phyloP scores from a whole-genome alignment of 2,888 invertebrate species.

The Latrodectus hesperus region DNA sequence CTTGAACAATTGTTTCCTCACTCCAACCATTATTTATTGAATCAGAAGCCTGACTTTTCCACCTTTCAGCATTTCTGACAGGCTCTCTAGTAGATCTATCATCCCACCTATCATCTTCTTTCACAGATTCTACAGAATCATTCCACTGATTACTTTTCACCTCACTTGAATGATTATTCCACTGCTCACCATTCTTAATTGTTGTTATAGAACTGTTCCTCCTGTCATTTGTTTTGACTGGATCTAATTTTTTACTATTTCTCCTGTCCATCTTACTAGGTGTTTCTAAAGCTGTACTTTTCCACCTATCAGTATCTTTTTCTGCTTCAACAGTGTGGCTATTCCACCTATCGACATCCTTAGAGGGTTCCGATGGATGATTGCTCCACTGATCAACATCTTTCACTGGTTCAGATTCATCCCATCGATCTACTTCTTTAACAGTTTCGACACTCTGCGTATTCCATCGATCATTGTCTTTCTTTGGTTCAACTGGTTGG shows the following conservation, averaged over 20 bases:
- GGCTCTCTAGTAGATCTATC: conserved; percentile 26
- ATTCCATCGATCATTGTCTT: conserved; percentile 28
- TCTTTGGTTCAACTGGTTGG: conserved; percentile 10
- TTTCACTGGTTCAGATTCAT: conserved; percentile 20
- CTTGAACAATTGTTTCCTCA: conserved; percentile 61
- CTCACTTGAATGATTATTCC: conserved; percentile 35
- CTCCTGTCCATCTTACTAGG: conserved; percentile 2
- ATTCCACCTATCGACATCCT: conserved; percentile 33
- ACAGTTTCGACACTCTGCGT: neutral
- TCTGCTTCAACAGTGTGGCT: neutral
- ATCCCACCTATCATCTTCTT: conserved; percentile 39
- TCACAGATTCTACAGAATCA: neutral
- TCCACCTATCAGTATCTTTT: conserved; percentile 37
- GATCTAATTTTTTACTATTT: conserved; percentile 24
- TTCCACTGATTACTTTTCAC: conserved; percentile 34
- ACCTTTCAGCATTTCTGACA: conserved; percentile 49
- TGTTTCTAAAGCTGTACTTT: neutral
- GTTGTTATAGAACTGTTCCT: conserved; percentile 13
- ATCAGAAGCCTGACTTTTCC: conserved; percentile 39
- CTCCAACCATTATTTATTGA: conserved; percentile 56
- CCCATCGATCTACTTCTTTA: conserved; percentile 19
- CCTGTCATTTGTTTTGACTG: conserved; percentile 9
- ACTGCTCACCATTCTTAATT: conserved; percentile 27
- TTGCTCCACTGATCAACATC: conserved; percentile 43
- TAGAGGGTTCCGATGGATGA: conserved; percentile 13